phyloP scores from a whole-genome alignment of 1,140 invertebrate species.

The Trachymyrmex septentrionalis region DNA sequence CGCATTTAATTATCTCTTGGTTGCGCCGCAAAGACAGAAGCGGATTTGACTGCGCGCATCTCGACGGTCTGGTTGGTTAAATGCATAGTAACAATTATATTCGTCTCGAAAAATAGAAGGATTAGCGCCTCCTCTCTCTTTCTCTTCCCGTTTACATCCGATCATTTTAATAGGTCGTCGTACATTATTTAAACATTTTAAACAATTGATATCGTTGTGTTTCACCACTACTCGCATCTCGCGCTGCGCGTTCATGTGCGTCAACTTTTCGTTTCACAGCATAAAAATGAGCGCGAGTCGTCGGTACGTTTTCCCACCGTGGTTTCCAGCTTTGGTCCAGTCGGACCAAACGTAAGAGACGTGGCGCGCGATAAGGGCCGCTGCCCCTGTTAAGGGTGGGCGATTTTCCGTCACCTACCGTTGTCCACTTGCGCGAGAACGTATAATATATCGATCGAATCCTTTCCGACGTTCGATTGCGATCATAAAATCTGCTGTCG shows the following conservation, averaged over 20 bases:
- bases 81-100: constrained; percentile 41
- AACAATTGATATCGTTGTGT: too few relatives aligned
- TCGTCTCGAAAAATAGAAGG: constrained; percentile 44
- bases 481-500: neutral
- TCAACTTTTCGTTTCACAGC: neutral
- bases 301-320: neutral
- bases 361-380: constrained; percentile 10
- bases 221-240: too few relatives aligned
- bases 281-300: neutral
- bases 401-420: constrained; percentile 26
- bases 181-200: constrained; percentile 36
- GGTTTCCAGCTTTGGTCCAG: neutral
- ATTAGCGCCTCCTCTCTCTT: constrained; percentile 34
- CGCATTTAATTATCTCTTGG: constrained; percentile 54
- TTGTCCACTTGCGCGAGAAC: neutral
- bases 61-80: constrained; percentile 26
- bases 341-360: constrained; percentile 21
- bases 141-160: constrained; percentile 25
- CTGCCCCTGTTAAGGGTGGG: neutral
- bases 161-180: constrained; percentile 52
- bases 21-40: constrained; percentile 20
- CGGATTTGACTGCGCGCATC: constrained; percentile 15
- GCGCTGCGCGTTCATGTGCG: too few relatives aligned
- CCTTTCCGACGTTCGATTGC: constrained; percentile 34
- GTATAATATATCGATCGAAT: constrained; percentile 27